Base-by-base conservation (phyloP, 2,888 invertebrate species). In the Ormia ochracea region DNA sequence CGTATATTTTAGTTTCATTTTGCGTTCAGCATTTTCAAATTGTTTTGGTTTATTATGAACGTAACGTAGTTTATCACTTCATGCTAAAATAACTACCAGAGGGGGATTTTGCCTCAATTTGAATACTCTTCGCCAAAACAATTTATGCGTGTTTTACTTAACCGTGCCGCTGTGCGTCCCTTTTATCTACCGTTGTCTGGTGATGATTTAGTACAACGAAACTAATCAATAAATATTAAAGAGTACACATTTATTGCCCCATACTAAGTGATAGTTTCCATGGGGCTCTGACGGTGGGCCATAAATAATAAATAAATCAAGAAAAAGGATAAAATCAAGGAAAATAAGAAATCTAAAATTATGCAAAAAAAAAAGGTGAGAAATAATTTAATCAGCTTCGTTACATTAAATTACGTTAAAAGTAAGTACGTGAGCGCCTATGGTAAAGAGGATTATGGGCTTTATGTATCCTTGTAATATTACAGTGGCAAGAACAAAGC, bases 21-120 rank as follows among this genome's bases (percentile, higher is more conserved):
- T 80, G 79, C 70, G 48, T 68, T 45, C 52, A 48, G 17, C 41
- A 54, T 66, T 70, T 75, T 70, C 75, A 23, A 80, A 80, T 80
- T 80, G 79, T 75, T 80, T 80, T 75, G 79, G 79, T 80, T 80
- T 80, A 80, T 80, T 75, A 75, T 70, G 79, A 70, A 75, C 66
- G 70, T 68, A 54, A 36, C 38, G 66, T 54, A 80, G 75, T 80
- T 80, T 80, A 80, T 80, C 75, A 80, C 75, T 75, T 80, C 54
- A 63, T 61, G 69, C 76, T 56, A 69, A 69, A 76, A 56, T 59
- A 70, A 70, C 70, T 78, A 73, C 58, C 58, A 68, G 43, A 73
- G 61, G 72, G 73, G 56, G 7, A n/a, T 68, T 75, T 75, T 14
- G 43, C 66, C 61, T 72, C 66, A 75, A 70, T 75, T 66, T 69